These are phyloP conservation scores for Drosophila kanapiae DNA, from an alignment of 1,140 invertebrate species.

Conservation along the genomic window DNA sequence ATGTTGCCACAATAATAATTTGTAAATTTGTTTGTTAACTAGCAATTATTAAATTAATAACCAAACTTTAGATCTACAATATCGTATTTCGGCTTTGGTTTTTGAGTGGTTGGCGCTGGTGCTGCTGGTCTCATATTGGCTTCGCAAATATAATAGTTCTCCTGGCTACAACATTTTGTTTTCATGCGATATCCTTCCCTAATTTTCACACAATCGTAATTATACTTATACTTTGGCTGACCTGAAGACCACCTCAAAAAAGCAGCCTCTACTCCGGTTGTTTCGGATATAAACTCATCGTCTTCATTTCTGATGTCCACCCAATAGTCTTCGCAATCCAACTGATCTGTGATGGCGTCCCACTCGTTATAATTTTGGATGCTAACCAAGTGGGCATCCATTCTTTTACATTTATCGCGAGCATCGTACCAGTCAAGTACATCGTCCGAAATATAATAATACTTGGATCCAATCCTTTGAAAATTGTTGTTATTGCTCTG, in stretches of 20 bases:
- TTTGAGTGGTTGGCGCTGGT: not conserved
- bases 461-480: not conserved
- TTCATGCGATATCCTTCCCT: not conserved
- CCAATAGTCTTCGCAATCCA: not conserved
- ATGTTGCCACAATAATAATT: no score
- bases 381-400: slow-evolving; percentile 1
- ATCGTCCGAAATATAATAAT: not conserved
- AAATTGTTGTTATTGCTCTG: not conserved
- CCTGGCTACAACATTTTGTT: not conserved
- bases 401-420: not conserved
- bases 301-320: not conserved
- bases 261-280: not conserved
- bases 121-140: not conserved
- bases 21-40: not conserved
- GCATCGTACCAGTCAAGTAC: not conserved
- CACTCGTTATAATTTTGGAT: not conserved
- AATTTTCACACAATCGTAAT: not conserved
- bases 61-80: not conserved
- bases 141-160: slow-evolving; percentile 2
- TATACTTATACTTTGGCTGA: not conserved
- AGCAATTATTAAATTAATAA: not conserved
- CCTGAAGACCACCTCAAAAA: not conserved
- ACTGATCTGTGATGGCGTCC: not conserved
- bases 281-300: not conserved
- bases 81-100: not conserved